phyloP scores from a whole-genome alignment of 2,113 vertebrate species.

The Hipposideros armiger region DNA sequence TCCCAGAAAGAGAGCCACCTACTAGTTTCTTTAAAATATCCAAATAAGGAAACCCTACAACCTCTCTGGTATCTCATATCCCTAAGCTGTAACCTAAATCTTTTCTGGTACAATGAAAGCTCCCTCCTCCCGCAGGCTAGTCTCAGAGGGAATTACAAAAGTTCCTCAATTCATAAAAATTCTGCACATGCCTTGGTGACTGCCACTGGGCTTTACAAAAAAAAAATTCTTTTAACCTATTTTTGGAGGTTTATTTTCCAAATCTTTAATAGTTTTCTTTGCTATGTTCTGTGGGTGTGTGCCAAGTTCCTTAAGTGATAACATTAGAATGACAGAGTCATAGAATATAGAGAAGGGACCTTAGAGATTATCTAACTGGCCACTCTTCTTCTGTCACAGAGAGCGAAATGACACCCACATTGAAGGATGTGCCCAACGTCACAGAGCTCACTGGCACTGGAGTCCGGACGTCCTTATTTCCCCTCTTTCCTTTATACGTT shows the following conservation, averaged over 20 bases:
- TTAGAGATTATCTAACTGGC: background rate
- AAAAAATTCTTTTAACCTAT: background rate
- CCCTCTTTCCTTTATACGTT: background rate
- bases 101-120: constrained; percentile 58
- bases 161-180: constrained; percentile 48
- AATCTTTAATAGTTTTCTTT: background rate
- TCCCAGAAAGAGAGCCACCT: constrained; percentile 72
- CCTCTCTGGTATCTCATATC: constrained; percentile 42
- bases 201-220: background rate
- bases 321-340: background rate
- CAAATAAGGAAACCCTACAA: constrained; percentile 75
- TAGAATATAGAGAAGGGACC: background rate
- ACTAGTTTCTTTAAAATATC: constrained; percentile 73
- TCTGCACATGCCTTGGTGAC: background rate
- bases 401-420: background rate
- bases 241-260: constrained; percentile 1
- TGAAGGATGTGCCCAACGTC: background rate
- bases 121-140: constrained; percentile 13
- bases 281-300: background rate
- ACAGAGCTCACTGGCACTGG: background rate
- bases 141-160: constrained; percentile 52
- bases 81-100: constrained; percentile 70
- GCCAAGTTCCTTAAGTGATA: background rate
- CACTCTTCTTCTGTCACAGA: background rate
- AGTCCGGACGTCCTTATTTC: background rate